Percentiles rank a stretch among this genome's conserved stretches.
Conservation (phyloP, 1,140 invertebrate species). For the Teleopsis dalmanni region DNA sequence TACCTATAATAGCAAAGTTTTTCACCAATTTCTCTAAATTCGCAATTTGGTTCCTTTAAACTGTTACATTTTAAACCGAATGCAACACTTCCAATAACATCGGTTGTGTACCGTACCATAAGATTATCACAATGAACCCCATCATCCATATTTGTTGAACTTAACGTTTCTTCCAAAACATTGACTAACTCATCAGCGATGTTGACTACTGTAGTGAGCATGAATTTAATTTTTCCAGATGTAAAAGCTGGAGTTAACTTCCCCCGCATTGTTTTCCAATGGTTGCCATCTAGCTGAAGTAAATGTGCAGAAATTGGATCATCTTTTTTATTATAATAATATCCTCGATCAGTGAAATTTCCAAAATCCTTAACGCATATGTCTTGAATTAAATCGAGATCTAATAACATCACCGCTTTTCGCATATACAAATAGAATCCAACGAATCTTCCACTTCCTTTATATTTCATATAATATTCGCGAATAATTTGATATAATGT, state of each 20-base stretch:
- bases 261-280: slow-evolving; percentile 49
- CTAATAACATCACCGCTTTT: slow-evolving; percentile 46
- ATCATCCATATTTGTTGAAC: neutral
- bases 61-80: slow-evolving; percentile 56
- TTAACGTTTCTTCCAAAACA: neutral
- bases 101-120: slow-evolving; percentile 31
- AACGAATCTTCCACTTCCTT: slow-evolving; percentile 28
- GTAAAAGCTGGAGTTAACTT: slow-evolving; percentile 53
- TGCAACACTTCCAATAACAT: slow-evolving; percentile 51
- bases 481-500: slow-evolving; percentile 21
- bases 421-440: slow-evolving; percentile 44
- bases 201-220: slow-evolving; percentile 44
- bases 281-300: slow-evolving; percentile 44
- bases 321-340: slow-evolving; percentile 43
- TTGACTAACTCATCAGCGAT: slow-evolving; percentile 34
- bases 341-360: slow-evolving; percentile 47
- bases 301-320: slow-evolving; percentile 48
- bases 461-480: slow-evolving; percentile 34
- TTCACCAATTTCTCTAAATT: slow-evolving; percentile 44
- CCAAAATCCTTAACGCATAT: slow-evolving; percentile 55
- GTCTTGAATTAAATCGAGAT: slow-evolving; percentile 53
- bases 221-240: slow-evolving; percentile 52
- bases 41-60: slow-evolving; percentile 42
- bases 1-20: neutral
- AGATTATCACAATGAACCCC: slow-evolving; percentile 26